A percentile compares a stretch with the other conserved stretches of the same genome.
phyloP scores from a whole-genome alignment of 1,140 invertebrate species.

The Diabrotica virgifera region DNA sequence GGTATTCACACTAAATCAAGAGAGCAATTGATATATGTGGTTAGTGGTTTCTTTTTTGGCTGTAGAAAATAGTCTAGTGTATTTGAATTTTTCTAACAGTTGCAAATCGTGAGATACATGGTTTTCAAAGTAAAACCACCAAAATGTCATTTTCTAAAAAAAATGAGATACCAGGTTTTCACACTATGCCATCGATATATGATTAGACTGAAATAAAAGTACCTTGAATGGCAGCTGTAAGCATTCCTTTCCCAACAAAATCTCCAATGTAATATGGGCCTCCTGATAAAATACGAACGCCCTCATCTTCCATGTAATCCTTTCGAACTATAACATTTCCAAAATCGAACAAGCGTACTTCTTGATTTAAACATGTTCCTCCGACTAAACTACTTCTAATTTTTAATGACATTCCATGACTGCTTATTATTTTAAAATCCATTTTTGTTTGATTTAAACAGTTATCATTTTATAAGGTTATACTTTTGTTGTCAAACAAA shows the following conservation, averaged over 20 bases:
- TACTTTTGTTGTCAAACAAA: too few species aligned
- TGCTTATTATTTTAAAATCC: constrained; percentile 7
- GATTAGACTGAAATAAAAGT: constrained; percentile 17
- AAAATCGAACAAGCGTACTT: constrained; percentile 40
- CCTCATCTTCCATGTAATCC: constrained; percentile 42
- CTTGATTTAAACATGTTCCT: constrained; percentile 29
- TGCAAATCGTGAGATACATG: too few species aligned
- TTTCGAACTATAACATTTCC: constrained; percentile 41
- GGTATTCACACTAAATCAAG: too few species aligned
- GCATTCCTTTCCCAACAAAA: constrained; percentile 66
- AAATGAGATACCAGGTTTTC: too few species aligned
- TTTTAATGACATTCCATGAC: not conserved
- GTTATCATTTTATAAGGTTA: too few species aligned
- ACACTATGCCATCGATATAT: too few species aligned
- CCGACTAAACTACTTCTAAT: constrained; percentile 11
- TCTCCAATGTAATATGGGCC: constrained; percentile 59
- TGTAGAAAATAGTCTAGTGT: too few species aligned
- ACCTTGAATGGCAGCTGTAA: constrained; percentile 65
- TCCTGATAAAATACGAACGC: constrained; percentile 63
- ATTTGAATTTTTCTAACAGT: too few species aligned
- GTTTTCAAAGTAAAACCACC: too few species aligned
- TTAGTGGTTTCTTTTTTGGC: too few species aligned
- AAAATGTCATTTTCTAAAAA: too few species aligned
- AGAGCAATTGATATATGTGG: too few species aligned
- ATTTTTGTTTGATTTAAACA: not conserved